Percentiles rank a stretch among this genome's conserved stretches.
Conservation (phyloP, 2,888 invertebrate genomes). For the Phyllotreta cruciferae region DNA sequence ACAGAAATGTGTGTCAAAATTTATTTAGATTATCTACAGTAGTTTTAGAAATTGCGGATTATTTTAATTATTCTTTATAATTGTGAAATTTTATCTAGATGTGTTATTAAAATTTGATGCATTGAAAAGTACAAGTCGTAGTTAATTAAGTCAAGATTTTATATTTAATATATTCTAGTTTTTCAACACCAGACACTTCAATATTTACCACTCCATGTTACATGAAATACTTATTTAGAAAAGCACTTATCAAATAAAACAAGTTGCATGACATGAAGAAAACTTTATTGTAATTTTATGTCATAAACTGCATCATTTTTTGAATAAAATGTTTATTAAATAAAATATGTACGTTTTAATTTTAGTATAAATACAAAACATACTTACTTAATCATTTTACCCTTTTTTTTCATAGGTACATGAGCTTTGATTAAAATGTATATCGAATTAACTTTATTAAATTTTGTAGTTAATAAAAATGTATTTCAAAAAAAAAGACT, state of each 20-base stretch:
- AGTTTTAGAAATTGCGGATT: neutral
- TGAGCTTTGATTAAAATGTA: neutral
- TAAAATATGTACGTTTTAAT: conserved; percentile 37
- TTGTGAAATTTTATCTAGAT: neutral
- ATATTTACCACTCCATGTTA: conserved; percentile 25
- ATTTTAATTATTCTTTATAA: neutral
- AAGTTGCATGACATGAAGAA: conserved; percentile 44
- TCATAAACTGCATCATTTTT: conserved; percentile 49
- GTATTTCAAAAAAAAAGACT: too few species aligned
- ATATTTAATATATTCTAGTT: conserved; percentile 21
- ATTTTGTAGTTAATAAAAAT: too few species aligned
- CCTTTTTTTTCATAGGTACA: too few species aligned
- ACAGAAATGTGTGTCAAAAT: conserved; percentile 38
- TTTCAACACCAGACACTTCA: conserved; percentile 30
- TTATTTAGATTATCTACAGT: conserved; percentile 11
- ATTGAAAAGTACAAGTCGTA: conserved; percentile 42
- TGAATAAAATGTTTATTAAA: conserved; percentile 49
- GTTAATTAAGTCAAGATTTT: conserved; percentile 27
- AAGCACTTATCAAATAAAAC: conserved; percentile 33
- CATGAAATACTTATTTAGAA: conserved; percentile 21
- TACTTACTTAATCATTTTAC: neutral
- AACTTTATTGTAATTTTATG: conserved; percentile 53
- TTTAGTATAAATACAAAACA: conserved; percentile 24
- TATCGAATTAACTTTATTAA: neutral
- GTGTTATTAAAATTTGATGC: conserved; percentile 38